phyloP scores from a whole-genome alignment of 2,113 vertebrate species.

The Oryzias javanicus region DNA sequence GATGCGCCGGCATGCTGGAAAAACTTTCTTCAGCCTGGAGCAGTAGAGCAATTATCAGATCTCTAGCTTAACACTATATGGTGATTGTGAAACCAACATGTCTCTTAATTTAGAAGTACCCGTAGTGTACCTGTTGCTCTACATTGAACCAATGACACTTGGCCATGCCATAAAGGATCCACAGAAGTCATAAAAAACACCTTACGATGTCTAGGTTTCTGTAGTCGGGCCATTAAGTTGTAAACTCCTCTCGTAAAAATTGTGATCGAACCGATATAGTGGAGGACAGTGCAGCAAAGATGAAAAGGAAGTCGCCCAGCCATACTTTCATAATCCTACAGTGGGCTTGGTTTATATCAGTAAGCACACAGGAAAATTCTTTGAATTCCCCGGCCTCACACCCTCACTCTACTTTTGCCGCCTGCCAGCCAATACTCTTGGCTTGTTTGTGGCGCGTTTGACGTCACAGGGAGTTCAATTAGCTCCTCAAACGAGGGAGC shows the following conservation, averaged over 20 bases:
- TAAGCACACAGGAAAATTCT: slow-evolving; percentile 57
- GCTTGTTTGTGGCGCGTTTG: slow-evolving; percentile 54
- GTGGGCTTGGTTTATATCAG: slow-evolving; percentile 55
- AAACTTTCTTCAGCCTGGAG: too few species aligned
- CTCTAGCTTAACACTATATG: background rate
- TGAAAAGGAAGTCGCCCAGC: slow-evolving; percentile 48
- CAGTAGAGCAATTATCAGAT: too few species aligned
- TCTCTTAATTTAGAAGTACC: slow-evolving; percentile 10
- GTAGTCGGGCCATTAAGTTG: slow-evolving; percentile 65
- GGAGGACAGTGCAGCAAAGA: slow-evolving; percentile 46
- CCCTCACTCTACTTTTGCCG: slow-evolving; percentile 54
- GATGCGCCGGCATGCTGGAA: too few species aligned
- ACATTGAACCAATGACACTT: slow-evolving; percentile 62
- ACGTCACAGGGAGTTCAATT: slow-evolving; percentile 56
- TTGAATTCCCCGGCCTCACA: slow-evolving; percentile 63
- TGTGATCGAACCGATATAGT: slow-evolving; percentile 52
- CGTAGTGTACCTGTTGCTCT: slow-evolving; percentile 12
- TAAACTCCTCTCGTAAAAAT: slow-evolving; percentile 68
- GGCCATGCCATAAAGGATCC: slow-evolving; percentile 58
- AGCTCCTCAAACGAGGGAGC: slow-evolving; percentile 23
- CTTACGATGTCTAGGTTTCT: slow-evolving; percentile 71
- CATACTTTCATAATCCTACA: slow-evolving; percentile 53
- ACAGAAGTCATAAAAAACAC: slow-evolving; percentile 59
- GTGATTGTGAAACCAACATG: slow-evolving; percentile 21
- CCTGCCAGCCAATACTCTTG: slow-evolving; percentile 36